A percentile compares a stretch with the other conserved stretches of the same genome.
phyloP scores from a whole-genome alignment of 2,888 invertebrate genomes.

The Synergus gifuensis region DNA sequence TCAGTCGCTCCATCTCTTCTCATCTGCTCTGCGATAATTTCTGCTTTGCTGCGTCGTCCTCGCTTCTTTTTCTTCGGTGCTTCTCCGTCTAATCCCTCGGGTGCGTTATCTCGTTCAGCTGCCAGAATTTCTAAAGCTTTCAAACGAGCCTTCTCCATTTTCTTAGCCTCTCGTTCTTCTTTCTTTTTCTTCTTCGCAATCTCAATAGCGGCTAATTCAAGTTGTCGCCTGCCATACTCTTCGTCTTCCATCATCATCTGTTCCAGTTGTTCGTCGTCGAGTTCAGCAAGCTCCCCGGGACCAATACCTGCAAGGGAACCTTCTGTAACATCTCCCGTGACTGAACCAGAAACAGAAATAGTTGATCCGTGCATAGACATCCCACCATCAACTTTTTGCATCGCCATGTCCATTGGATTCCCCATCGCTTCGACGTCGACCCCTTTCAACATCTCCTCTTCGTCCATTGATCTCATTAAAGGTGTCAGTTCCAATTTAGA shows the following conservation, averaged over 20 bases:
- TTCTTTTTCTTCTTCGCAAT: slow-evolving; percentile 74
- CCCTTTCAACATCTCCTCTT: slow-evolving; percentile 61
- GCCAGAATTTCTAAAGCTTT: slow-evolving; percentile 74
- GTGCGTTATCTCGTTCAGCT: slow-evolving; percentile 70
- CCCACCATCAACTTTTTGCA: slow-evolving; percentile 62
- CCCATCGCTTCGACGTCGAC: slow-evolving; percentile 66
- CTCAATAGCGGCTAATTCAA: slow-evolving; percentile 78
- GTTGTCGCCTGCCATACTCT: slow-evolving; percentile 80
- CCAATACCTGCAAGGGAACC: slow-evolving; percentile 71
- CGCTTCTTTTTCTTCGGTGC: slow-evolving; percentile 75
- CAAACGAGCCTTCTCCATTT: slow-evolving; percentile 72
- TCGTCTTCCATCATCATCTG: slow-evolving; percentile 83
- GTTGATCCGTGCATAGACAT: slow-evolving; percentile 60
- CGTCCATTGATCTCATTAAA: slow-evolving; percentile 63
- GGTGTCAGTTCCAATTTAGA: slow-evolving; percentile 62
- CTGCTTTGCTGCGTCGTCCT: slow-evolving; percentile 75
- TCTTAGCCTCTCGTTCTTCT: slow-evolving; percentile 74
- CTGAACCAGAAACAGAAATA: slow-evolving; percentile 66
- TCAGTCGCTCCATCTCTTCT: slow-evolving; percentile 70
- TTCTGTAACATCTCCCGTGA: slow-evolving; percentile 60
- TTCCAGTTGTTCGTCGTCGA: slow-evolving; percentile 74
- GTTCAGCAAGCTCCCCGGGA: slow-evolving; percentile 70
- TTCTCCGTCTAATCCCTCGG: slow-evolving; percentile 71
- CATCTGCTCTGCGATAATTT: slow-evolving; percentile 76
- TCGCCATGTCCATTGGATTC: slow-evolving; percentile 60